phyloP scores from a whole-genome alignment of 1,140 invertebrate genomes.

The Caenorhabditis inopinata region DNA sequence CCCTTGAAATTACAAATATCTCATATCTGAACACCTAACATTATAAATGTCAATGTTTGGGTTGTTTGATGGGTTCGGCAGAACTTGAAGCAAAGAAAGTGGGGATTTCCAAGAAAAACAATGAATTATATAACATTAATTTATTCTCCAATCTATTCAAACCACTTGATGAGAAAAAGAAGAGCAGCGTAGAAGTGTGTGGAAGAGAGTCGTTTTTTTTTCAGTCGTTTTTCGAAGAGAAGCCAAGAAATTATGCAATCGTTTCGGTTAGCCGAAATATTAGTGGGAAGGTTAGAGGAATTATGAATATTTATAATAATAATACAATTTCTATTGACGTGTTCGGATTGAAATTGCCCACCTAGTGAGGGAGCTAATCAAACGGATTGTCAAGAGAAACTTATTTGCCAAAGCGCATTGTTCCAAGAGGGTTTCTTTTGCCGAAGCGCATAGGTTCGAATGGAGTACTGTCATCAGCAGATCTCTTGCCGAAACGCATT shows the following conservation, averaged over 20 bases:
- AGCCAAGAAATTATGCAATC: slow-evolving; percentile 12
- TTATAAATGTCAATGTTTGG: too few relatives aligned
- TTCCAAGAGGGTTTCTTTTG: slow-evolving; percentile 39
- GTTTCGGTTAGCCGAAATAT: background rate
- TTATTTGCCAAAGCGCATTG: slow-evolving; percentile 51
- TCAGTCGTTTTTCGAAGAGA: background rate
- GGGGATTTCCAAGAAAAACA: background rate
- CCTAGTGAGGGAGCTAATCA: background rate
- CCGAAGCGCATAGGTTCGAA: slow-evolving; percentile 42
- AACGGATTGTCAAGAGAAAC: background rate
- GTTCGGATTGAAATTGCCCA: too few relatives aligned
- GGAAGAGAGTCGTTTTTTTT: background rate
- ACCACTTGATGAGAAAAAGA: slow-evolving; percentile 9
- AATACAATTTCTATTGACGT: too few relatives aligned
- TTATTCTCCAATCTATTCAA: slow-evolving; percentile 36
- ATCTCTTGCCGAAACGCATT: slow-evolving; percentile 59
- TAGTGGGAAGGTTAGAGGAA: too few relatives aligned
- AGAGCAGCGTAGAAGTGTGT: background rate
- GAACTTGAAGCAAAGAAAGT: too few relatives aligned
- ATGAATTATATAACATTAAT: slow-evolving; percentile 30
- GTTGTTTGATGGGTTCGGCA: too few relatives aligned
- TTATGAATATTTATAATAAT: too few relatives aligned
- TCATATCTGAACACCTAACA: too few relatives aligned
- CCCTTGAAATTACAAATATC: too few relatives aligned
- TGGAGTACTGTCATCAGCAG: slow-evolving; percentile 29